Conservation (phyloP, 2,797 vertebrate genomes). For the Lagorchestes hirsutus region DNA sequence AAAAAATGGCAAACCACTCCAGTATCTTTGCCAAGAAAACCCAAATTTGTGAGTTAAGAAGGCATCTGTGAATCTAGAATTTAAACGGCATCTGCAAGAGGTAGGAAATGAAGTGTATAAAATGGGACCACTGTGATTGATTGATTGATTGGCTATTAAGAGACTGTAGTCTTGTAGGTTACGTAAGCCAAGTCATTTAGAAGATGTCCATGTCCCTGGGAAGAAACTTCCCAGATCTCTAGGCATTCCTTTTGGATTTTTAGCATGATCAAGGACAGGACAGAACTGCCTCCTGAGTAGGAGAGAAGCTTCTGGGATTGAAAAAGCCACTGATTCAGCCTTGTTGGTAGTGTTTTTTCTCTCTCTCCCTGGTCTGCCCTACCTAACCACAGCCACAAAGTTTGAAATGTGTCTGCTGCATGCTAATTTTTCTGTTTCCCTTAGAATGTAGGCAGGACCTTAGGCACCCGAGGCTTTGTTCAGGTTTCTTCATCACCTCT, state of each 20-base stretch:
- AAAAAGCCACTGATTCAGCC: not conserved
- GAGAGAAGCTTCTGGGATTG: not conserved
- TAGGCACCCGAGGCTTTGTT: slow-evolving; percentile 43
- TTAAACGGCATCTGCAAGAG: not conserved
- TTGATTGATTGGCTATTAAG: not conserved
- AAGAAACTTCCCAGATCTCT: not conserved
- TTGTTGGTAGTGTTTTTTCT: accelerated
- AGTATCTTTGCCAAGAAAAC: not conserved
- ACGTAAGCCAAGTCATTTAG: not conserved
- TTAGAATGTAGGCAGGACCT: not conserved
- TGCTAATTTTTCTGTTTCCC: not conserved
- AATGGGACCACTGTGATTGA: not conserved
- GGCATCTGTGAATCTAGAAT: not conserved
- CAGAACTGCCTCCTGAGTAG: not conserved
- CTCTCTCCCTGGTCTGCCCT: not conserved
- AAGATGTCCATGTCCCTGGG: accelerated
- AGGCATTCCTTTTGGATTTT: not conserved
- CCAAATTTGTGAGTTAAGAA: not conserved
- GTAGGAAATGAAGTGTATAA: not conserved
- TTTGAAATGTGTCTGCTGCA: not conserved
- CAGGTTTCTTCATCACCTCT: slow-evolving; percentile 82
- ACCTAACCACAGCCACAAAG: not conserved
- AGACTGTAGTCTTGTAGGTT: accelerated
- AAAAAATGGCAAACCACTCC: not conserved
- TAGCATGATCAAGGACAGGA: not conserved